Base-by-base conservation (phyloP, 2,888 invertebrate species). In the Erebia ligea region DNA sequence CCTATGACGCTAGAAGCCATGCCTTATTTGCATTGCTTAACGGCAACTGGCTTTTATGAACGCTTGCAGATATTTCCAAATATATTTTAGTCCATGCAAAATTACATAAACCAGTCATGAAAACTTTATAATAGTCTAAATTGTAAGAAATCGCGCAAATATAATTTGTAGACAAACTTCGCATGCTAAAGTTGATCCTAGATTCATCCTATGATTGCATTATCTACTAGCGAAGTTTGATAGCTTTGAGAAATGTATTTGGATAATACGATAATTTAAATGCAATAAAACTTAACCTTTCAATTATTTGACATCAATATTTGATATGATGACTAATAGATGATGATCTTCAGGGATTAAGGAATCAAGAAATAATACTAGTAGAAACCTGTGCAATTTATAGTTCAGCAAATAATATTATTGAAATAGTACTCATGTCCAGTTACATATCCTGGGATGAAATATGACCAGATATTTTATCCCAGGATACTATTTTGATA, bases 61-160 rank as follows among this genome's bases (percentile, higher is more conserved):
- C 6, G 6, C 34, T 34, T 34, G 6, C 34, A 34, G 5, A 34
- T 25, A 0, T 5, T 34, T 34, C 9, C 8, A 17, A n/a, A 52
- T 17, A 52, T 52, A 52, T 34, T 25, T 6, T 25, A 13, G 57
- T 34, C 6, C 8, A 2, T 9, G 15, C n/a, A 25, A 34, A 34
- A 34, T 15, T n/a, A 58, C 13, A 57, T 25, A 11, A 45, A 45
- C 6, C 13, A 58, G 45, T 17, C 11, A 42, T 17, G 42, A 82
- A 85, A 86, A 85, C 83, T 86, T 84, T 89, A 89, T 91, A 90
- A 91, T 90, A 89, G 86, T 84, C 84, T 82, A 86, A 88, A 90
- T 89, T 90, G 87, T 87, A 83, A 82, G 82, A 90, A 87, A 87
- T 86, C 82, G 82, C 85, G 81, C 84, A 88, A 87, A 87, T 88